Evolutionary conservation across 2,797 vertebrate genomes (phyloP).

Genomic region (Cephalopachus bancanus): DNA sequence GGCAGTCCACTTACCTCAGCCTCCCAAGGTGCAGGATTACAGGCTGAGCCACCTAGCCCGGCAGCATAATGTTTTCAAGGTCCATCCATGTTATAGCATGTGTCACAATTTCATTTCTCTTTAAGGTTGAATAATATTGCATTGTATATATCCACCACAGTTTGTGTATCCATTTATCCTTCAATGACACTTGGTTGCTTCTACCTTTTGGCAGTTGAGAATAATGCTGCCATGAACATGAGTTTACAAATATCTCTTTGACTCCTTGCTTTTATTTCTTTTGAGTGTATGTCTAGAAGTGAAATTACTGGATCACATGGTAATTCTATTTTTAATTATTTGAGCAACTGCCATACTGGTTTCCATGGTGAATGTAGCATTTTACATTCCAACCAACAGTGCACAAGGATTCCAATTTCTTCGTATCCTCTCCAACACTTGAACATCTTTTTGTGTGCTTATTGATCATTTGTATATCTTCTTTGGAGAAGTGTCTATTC

Average conservation of each 20-base stretch:
- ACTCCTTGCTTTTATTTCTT: not conserved
- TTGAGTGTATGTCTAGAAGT: not conserved
- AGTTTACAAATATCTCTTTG: not conserved
- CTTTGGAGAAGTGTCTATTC: not conserved
- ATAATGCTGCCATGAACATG: not conserved
- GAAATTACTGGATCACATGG: not conserved
- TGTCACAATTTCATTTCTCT: slow-evolving; percentile 24
- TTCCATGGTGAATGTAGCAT: not conserved
- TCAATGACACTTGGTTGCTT: not conserved
- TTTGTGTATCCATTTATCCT: not conserved
- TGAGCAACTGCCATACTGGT: not conserved
- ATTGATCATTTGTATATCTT: not conserved
- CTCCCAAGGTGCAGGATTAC: no score
- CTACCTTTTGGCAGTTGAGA: not conserved
- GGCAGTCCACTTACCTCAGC: no score
- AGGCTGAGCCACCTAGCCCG: no score
- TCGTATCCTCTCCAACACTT: not conserved
- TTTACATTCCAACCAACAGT: not conserved
- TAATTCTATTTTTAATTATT: not conserved
- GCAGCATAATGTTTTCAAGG: not conserved
- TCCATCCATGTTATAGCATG: not conserved
- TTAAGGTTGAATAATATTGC: slow-evolving; percentile 7
- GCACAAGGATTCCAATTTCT: not conserved
- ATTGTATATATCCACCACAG: not conserved
- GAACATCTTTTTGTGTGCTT: not conserved